Conservation (phyloP, 64 coral and sea anemone genomes). For the Exaiptasia diaphana region DNA sequence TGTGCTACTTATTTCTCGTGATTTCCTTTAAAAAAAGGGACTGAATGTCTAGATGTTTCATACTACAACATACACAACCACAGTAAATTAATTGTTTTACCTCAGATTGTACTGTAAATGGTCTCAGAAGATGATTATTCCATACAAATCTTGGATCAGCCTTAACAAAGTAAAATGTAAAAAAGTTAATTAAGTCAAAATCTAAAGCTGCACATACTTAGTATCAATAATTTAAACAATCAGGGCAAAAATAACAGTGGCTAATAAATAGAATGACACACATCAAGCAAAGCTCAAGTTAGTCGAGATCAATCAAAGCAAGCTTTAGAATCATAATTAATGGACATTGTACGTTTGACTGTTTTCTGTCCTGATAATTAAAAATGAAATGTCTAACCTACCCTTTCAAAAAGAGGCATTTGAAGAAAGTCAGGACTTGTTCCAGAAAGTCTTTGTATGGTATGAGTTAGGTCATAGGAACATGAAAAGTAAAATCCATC, state of each 20-base stretch:
- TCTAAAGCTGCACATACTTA: not conserved
- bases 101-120: conserved; percentile 92
- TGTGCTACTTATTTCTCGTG: too few species aligned
- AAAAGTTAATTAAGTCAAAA: not conserved
- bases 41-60: not conserved
- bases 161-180: conserved; percentile 31
- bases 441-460: conserved; percentile 85
- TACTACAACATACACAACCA: not conserved
- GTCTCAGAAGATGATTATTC: conserved; percentile 88
- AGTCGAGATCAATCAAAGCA: too few species aligned
- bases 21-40: too few species aligned
- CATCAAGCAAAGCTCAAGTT: too few species aligned
- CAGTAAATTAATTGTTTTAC: conserved; percentile 16
- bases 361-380: too few species aligned
- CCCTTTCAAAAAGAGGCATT: conserved; percentile 96
- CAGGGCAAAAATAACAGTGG: too few species aligned
- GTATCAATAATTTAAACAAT: not conserved
- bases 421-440: conserved; percentile 95
- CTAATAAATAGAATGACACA: too few species aligned
- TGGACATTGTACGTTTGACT: too few species aligned
- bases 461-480: conserved; percentile 95
- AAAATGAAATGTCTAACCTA: too few species aligned
- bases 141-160: conserved; percentile 98
- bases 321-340: too few species aligned
- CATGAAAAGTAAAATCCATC: conserved; percentile 96